Conservation (phyloP, 2,888 invertebrate genomes). For the Polydrusus pterygomalis region DNA sequence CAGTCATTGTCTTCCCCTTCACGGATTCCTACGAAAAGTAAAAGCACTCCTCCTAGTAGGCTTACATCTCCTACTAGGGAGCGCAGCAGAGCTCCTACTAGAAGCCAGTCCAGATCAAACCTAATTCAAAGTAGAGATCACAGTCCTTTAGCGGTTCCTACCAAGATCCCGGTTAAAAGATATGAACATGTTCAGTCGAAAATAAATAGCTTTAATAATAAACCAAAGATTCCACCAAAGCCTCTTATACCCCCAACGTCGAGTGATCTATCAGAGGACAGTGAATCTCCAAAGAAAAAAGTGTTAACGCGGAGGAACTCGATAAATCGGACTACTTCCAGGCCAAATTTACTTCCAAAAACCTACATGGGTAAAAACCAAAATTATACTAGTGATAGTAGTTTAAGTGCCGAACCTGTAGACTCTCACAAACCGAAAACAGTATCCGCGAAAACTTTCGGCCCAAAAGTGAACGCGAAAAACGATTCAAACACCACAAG, state of each 20-base stretch:
- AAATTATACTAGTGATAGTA: constrained; percentile 60
- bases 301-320: constrained; percentile 61
- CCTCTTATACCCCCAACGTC: constrained; percentile 61
- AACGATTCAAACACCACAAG: constrained; percentile 20
- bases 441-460: constrained; percentile 30
- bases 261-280: constrained; percentile 62
- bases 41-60: constrained; percentile 66
- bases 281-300: constrained; percentile 57
- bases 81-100: constrained; percentile 59
- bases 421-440: constrained; percentile 44
- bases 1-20: constrained; percentile 70
- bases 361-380: constrained; percentile 50
- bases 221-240: constrained; percentile 70
- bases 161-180: constrained; percentile 64
- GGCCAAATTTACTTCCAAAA: constrained; percentile 58
- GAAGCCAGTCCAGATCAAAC: constrained; percentile 58
- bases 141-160: constrained; percentile 65
- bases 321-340: constrained; percentile 60
- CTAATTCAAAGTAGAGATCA: constrained; percentile 63
- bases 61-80: constrained; percentile 64
- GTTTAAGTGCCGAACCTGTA: constrained; percentile 46
- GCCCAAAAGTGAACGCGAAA: constrained; percentile 41
- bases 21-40: constrained; percentile 64
- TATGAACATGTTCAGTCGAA: constrained; percentile 70
- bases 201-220: constrained; percentile 68